phyloP scores from a whole-genome alignment of 2,888 invertebrate species.

The Octodonta nipae region DNA sequence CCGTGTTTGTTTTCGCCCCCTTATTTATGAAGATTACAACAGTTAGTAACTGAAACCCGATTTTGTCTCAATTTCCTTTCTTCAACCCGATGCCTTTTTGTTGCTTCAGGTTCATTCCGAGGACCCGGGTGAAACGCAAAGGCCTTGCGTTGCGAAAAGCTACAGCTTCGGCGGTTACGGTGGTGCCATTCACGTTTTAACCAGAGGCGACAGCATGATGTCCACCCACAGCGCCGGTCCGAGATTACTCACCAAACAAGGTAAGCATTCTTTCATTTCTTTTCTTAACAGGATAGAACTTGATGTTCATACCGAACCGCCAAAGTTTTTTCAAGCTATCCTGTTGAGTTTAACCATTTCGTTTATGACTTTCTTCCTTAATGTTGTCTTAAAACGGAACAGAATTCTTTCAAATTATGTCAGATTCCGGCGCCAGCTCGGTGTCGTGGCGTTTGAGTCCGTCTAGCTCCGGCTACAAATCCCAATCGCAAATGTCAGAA shows the following conservation, averaged over 20 bases:
- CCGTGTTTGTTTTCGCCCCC: no score
- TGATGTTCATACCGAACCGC: no score
- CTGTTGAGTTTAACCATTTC: no score
- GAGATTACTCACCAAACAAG: conserved; percentile 64
- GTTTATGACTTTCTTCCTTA: no score
- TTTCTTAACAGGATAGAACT: no score
- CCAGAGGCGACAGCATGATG: conserved; percentile 50
- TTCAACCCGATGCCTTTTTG: no score
- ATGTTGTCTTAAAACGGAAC: no score
- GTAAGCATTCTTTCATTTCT: conserved; percentile 38
- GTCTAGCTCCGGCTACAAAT: conserved; percentile 64
- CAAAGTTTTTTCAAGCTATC: no score
- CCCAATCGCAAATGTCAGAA: conserved; percentile 58
- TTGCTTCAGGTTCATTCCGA: conserved; percentile 42
- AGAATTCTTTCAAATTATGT: no score
- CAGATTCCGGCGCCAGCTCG: conserved; percentile 47
- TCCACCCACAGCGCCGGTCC: conserved; percentile 50
- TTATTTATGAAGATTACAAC: no score
- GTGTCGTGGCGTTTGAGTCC: conserved; percentile 56
- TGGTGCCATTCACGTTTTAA: conserved; percentile 37
- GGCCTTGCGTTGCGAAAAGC: conserved; percentile 60
- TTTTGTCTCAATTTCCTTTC: no score
- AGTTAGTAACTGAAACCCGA: no score
- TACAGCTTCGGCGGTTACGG: conserved; percentile 82
- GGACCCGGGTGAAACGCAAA: conserved; percentile 35